A percentile compares a stretch with the other conserved stretches of the same genome.
Conservation (phyloP, 92 coral and sea anemone species). For the Montipora capitata region DNA sequence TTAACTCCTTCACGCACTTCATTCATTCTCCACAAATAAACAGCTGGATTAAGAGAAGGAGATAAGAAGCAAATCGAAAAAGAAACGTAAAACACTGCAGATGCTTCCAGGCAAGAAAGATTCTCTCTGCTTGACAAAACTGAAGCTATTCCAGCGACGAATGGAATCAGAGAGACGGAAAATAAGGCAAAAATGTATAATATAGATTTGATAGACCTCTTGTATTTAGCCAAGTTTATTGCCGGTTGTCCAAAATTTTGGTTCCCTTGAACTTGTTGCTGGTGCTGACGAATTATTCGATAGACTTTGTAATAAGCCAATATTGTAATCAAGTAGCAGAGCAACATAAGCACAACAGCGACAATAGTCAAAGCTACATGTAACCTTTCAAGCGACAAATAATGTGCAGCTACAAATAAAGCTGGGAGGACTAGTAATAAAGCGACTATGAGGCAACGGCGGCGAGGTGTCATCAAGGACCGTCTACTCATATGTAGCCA, state of each 20-base stretch:
- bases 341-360: neutral
- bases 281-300: constrained; percentile 4
- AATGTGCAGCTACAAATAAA: neutral
- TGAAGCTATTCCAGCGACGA: no score
- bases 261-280: constrained; percentile 11
- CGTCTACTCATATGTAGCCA: constrained; percentile 1
- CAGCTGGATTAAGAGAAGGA: neutral
- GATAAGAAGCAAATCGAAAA: neutral
- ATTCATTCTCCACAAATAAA: constrained; percentile 9
- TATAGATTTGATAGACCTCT: no score
- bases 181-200: neutral
- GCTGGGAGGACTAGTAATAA: neutral
- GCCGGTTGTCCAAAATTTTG: neutral
- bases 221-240: neutral
- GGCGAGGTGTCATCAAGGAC: neutral
- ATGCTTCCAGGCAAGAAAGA: no score
- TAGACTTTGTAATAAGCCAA: neutral
- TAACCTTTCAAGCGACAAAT: no score
- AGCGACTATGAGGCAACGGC: neutral
- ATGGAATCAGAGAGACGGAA: neutral
- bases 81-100: no score
- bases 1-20: neutral
- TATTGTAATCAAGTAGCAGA: neutral
- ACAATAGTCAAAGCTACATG: neutral
- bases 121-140: no score